These are phyloP conservation scores for Ardeotis arabs DNA, from an alignment of 2,113 vertebrate genomes.

Conservation along the genomic window DNA sequence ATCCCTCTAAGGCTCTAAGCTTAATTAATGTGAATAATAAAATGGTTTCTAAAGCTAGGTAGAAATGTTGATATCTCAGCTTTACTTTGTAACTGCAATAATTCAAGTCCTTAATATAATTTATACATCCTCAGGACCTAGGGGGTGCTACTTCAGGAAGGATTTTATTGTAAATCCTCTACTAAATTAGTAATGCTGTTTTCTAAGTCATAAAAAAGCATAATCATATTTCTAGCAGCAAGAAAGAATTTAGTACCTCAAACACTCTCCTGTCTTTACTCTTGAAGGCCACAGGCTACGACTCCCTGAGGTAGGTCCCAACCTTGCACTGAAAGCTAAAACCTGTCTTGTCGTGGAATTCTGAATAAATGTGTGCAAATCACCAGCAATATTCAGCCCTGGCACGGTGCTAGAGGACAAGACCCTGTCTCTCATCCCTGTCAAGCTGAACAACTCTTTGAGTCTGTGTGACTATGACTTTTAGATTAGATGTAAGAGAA, in stretches of 20 bases:
- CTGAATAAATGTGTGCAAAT: background rate
- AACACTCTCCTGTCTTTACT: background rate
- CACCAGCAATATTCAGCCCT: rapidly evolving
- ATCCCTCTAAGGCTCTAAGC: background rate
- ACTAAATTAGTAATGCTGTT: conserved; percentile 54
- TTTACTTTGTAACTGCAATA: conserved; percentile 18
- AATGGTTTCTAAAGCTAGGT: background rate
- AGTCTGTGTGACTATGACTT: background rate
- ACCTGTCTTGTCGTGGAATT: background rate
- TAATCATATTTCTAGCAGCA: background rate
- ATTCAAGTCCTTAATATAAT: conserved; percentile 42
- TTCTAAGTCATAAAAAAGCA: conserved; percentile 38
- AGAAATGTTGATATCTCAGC: background rate
- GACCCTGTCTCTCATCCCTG: background rate
- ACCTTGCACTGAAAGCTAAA: background rate
- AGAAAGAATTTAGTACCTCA: conserved; percentile 7
- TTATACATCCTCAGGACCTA: conserved; percentile 48
- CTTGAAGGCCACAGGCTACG: background rate
- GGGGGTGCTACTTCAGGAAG: conserved; percentile 1
- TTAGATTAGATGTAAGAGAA: background rate
- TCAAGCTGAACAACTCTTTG: background rate
- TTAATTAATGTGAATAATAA: conserved; percentile 8
- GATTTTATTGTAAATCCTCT: conserved; percentile 32
- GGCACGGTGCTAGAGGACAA: background rate
- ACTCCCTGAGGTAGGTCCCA: background rate